Conservation (phyloP, 2,888 invertebrate genomes). For the Leucophenga montana region DNA sequence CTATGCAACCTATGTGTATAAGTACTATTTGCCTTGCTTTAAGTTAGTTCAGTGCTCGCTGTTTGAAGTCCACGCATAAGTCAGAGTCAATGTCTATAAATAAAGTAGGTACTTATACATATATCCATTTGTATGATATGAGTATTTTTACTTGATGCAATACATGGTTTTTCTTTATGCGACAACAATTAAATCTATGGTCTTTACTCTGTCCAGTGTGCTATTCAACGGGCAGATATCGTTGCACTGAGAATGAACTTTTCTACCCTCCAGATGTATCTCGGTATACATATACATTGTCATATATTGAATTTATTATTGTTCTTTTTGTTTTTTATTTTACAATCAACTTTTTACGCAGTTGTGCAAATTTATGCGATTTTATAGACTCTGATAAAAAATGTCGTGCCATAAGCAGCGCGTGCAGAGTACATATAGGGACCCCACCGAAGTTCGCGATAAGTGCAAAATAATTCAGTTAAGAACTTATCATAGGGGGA, state of each 20-base stretch:
- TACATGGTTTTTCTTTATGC: neutral
- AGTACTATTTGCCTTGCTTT: neutral
- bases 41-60: no score
- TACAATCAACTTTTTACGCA: conserved; percentile 55
- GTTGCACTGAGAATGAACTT: neutral
- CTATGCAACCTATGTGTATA: no score
- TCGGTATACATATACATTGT: no score
- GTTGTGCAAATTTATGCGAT: conserved; percentile 47
- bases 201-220: neutral
- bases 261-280: neutral
- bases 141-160: neutral
- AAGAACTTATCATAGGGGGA: no score
- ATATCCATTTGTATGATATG: neutral
- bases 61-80: conserved; percentile 6
- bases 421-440: no score
- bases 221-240: no score
- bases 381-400: neutral
- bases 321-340: neutral
- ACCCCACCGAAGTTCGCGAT: neutral
- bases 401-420: no score
- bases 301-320: conserved; percentile 14
- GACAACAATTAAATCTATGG: conserved; percentile 20
- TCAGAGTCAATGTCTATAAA: conserved; percentile 13
- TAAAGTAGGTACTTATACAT: neutral
- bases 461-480: no score